These are phyloP conservation scores for Branchinecta lynchi DNA, from an alignment of 1,140 invertebrate species.

Conservation along the genomic window DNA sequence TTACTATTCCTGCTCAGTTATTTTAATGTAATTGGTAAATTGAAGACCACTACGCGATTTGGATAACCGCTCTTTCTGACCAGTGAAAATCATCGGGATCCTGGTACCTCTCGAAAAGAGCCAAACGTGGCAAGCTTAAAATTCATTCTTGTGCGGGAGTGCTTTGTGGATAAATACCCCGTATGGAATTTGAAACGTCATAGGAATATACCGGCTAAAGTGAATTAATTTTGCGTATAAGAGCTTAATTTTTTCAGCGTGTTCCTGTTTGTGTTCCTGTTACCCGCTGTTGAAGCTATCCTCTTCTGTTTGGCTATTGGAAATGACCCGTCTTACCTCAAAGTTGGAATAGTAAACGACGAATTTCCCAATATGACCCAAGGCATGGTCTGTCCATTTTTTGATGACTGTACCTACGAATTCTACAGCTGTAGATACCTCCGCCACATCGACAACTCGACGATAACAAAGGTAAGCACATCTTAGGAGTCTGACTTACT, in stretches of 20 bases:
- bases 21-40: no score
- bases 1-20: no score
- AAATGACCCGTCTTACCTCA: slow-evolving; percentile 65
- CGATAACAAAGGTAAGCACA: slow-evolving; percentile 38
- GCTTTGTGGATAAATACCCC: no score
- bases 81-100: no score
- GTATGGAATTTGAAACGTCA: slow-evolving; percentile 12
- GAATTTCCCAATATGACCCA: slow-evolving; percentile 44
- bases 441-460: slow-evolving; percentile 42
- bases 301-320: slow-evolving; percentile 89
- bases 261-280: slow-evolving; percentile 76
- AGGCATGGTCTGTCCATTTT: slow-evolving; percentile 25
- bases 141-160: slow-evolving; percentile 17
- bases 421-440: slow-evolving; percentile 59
- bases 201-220: no score
- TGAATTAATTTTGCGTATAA: no score
- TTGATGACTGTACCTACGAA: slow-evolving; percentile 45
- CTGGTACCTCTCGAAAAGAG: no score
- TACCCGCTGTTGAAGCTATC: slow-evolving; percentile 85
- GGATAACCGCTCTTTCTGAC: no score
- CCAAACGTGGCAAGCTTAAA: background rate
- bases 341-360: slow-evolving; percentile 67
- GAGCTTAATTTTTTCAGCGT: slow-evolving; percentile 40
- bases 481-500: no score
- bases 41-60: no score